A percentile compares a stretch with the other conserved stretches of the same genome.
These are phyloP conservation scores for Halcyon senegalensis DNA, from an alignment of 2,113 vertebrate species.

Conservation along the genomic window DNA sequence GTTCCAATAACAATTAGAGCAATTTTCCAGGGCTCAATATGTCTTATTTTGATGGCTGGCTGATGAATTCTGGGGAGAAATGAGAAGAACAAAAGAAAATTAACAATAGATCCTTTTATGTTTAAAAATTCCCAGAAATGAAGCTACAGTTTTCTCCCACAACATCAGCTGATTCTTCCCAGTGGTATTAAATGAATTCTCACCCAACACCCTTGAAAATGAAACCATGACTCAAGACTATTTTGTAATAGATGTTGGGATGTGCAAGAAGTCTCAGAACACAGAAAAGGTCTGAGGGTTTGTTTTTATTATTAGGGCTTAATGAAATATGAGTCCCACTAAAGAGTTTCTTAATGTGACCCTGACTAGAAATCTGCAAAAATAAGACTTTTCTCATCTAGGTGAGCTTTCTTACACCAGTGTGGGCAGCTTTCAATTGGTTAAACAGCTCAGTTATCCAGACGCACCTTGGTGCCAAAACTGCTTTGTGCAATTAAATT, in stretches of 20 bases:
- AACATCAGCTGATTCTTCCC: not conserved
- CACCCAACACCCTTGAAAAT: not conserved
- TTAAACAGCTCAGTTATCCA: not conserved
- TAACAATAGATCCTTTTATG: not conserved
- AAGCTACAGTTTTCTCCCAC: not conserved
- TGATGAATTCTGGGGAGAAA: conserved; percentile 36
- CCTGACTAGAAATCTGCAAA: not conserved
- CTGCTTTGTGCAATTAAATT: not conserved
- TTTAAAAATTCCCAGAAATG: rapidly evolving
- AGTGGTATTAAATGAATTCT: not conserved
- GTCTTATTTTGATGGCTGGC: conserved; percentile 36
- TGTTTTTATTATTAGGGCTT: not conserved
- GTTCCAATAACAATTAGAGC: conserved; percentile 31
- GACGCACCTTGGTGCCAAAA: not conserved
- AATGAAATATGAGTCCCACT: not conserved
- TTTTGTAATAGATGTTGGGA: not conserved
- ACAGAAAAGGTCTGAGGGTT: not conserved
- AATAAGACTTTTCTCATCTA: not conserved
- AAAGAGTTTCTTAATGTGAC: not conserved
- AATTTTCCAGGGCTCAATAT: conserved; percentile 67
- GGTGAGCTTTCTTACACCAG: not conserved
- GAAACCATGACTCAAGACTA: not conserved
- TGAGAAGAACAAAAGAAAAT: not conserved
- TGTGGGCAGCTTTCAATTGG: not conserved
- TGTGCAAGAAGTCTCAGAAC: not conserved